phyloP scores from a whole-genome alignment of 1,140 invertebrate genomes.

The Brachionus rotundiformis region DNA sequence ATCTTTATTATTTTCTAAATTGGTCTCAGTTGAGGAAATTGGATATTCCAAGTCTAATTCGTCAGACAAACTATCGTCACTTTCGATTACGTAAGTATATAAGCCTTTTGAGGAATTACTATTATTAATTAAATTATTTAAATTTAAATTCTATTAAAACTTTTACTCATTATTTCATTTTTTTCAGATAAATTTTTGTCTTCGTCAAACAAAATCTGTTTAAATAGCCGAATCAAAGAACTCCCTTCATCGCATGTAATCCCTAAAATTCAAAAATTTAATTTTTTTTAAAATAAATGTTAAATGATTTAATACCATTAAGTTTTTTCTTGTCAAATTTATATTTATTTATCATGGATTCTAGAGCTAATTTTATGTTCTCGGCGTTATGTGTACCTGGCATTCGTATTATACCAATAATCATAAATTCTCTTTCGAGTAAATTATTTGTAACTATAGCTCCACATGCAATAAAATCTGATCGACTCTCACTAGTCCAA shows the following conservation, averaged over 20 bases:
- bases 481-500: neutral
- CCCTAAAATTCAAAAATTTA: neutral
- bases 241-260: slow-evolving; percentile 17
- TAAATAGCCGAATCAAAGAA: neutral
- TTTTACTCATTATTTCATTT: neutral
- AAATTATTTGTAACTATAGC: neutral
- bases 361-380: neutral
- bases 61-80: no score
- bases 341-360: neutral
- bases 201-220: neutral
- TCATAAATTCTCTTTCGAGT: neutral
- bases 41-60: no score
- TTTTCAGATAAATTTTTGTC: neutral
- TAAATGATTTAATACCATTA: neutral
- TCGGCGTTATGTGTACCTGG: neutral
- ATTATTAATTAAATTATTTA: neutral
- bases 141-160: neutral
- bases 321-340: neutral
- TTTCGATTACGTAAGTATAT: neutral
- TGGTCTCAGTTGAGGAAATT: no score
- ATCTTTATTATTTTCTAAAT: no score
- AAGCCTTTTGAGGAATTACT: neutral
- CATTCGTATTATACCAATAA: slow-evolving; percentile 14
- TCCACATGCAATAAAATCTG: slow-evolving; percentile 28
- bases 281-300: neutral